Conservation (phyloP, 30 jellyfish, hydroid and myxozoan species). For the Haliclystus octoradiatus region DNA sequence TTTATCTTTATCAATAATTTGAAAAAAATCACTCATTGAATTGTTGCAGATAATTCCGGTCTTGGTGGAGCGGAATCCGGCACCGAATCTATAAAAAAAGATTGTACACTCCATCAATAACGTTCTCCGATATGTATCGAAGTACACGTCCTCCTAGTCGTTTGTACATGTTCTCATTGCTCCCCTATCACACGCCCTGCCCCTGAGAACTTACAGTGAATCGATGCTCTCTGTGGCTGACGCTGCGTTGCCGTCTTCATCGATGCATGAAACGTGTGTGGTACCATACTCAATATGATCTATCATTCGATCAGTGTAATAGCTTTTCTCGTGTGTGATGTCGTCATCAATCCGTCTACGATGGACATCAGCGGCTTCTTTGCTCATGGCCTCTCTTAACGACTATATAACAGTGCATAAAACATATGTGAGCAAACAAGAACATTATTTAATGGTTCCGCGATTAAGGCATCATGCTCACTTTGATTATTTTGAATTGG, state of each 20-base stretch:
- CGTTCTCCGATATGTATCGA: too few species aligned
- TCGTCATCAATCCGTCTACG: constrained; percentile 12
- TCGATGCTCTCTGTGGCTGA: constrained; percentile 40
- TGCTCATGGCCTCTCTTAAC: neutral
- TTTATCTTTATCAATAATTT: too few species aligned
- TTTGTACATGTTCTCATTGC: too few species aligned
- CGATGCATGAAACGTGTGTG: constrained; percentile 35
- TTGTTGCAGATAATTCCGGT: constrained; percentile 89
- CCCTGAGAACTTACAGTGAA: too few species aligned
- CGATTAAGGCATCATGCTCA: too few species aligned
- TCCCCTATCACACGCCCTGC: too few species aligned
- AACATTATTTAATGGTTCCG: too few species aligned
- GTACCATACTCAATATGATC: constrained; percentile 32
- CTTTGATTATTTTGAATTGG: too few species aligned
- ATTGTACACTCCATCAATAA: too few species aligned
- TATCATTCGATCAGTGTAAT: constrained; percentile 7
- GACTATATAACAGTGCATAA: too few species aligned
- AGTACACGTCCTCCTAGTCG: too few species aligned
- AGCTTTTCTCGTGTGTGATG: constrained; percentile 13
- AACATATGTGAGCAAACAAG: too few species aligned
- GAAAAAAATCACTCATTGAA: constrained; percentile 81
- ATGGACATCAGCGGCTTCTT: neutral
- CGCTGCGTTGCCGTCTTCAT: constrained; percentile 49
- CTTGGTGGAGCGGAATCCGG: constrained; percentile 80
- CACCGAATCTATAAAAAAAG: constrained; percentile 94